Conservation (phyloP, 1,140 invertebrate species). For the Chelonus insularis region DNA sequence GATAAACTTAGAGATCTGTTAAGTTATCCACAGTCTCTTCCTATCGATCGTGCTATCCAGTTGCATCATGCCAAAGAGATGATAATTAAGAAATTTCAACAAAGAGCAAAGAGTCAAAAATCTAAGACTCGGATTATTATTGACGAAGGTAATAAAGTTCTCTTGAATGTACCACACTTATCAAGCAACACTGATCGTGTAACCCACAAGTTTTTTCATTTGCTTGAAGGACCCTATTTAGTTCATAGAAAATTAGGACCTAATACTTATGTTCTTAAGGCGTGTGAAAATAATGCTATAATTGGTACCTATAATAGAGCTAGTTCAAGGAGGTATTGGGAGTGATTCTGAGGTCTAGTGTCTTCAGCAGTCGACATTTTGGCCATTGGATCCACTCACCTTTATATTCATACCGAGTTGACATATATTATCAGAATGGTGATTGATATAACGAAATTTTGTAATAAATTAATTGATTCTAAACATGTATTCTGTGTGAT, state of each 20-base stretch:
- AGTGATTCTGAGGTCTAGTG: too few relatives aligned
- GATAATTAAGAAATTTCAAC: not conserved
- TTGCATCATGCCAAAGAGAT: conserved; percentile 15
- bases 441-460: too few relatives aligned
- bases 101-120: conserved; percentile 10
- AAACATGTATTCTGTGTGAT: too few relatives aligned
- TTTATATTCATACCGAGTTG: too few relatives aligned
- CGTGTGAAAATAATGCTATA: not conserved
- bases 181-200: conserved; percentile 10
- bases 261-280: conserved; percentile 14
- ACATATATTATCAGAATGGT: too few relatives aligned
- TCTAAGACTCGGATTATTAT: conserved; percentile 3
- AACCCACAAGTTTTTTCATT: conserved; percentile 22
- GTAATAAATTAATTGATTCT: too few relatives aligned
- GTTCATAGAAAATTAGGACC: not conserved
- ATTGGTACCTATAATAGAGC: conserved; percentile 19
- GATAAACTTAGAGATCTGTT: conserved; percentile 16
- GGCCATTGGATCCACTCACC: too few relatives aligned
- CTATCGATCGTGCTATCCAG: not conserved
- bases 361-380: too few relatives aligned
- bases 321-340: conserved; percentile 16
- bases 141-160: conserved; percentile 14
- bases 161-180: conserved; percentile 22
- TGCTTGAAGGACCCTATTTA: conserved; percentile 20
- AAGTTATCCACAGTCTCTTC: not conserved